phyloP scores from a whole-genome alignment of 2,888 invertebrate species.

The Exephanes ischioxanthus region DNA sequence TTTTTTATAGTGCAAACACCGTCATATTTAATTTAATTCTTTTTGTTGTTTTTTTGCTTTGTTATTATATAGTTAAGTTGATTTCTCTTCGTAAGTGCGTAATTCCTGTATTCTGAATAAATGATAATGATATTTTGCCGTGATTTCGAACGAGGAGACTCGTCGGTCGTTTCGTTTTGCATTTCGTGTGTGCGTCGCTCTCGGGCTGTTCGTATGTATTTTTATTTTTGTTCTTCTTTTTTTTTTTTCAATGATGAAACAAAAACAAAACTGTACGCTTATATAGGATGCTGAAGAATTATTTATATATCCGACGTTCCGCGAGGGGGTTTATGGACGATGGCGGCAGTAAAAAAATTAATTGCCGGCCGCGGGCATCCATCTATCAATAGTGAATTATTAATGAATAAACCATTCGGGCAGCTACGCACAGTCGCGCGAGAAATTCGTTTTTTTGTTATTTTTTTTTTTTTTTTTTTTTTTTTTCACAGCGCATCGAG shows the following conservation, averaged over 20 bases:
- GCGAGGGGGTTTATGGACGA: conserved; percentile 17
- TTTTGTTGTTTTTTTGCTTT: conserved; percentile 11
- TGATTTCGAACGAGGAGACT: conserved; percentile 3
- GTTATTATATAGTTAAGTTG: conserved; percentile 30
- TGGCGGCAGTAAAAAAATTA: conserved; percentile 49
- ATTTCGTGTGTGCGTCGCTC: conserved; percentile 8
- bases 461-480: neutral
- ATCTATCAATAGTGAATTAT: conserved; percentile 42
- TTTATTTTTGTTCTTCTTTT: neutral
- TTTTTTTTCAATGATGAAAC: conserved; percentile 10
- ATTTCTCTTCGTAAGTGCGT: conserved; percentile 49
- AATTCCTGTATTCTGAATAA: conserved; percentile 57
- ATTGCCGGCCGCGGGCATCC: conserved; percentile 31
- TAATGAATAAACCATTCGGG: conserved; percentile 43
- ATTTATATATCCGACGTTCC: conserved; percentile 21
- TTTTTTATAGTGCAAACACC: conserved; percentile 63
- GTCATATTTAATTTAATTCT: conserved; percentile 21
- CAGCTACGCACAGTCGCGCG: conserved; percentile 28
- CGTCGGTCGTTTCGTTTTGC: conserved; percentile 2
- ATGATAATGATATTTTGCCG: conserved; percentile 43
- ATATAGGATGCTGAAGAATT: conserved; percentile 37
- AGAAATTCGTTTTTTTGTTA: neutral
- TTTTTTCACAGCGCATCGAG: conserved; percentile 37
- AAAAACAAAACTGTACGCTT: conserved; percentile 5
- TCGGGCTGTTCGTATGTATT: conserved; percentile 1